Percentiles rank a stretch among this genome's conserved stretches.
Conservation (phyloP, 2,888 invertebrate species). For the Drosophila maculinotata region DNA sequence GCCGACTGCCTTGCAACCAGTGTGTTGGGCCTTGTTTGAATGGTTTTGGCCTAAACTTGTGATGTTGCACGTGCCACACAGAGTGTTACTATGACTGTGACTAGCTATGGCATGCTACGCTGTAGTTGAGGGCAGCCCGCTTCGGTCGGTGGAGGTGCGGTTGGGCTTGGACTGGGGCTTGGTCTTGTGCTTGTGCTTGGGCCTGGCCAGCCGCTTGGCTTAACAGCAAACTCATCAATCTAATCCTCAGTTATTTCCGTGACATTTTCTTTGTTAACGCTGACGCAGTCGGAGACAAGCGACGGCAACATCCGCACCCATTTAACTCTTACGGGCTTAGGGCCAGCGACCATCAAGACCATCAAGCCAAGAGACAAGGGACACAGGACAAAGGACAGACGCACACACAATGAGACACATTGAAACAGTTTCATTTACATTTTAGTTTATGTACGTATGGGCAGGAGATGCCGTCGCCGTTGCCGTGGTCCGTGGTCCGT, state of each 20-base stretch:
- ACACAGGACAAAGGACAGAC: conserved; percentile 13
- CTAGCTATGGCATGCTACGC: conserved; percentile 57
- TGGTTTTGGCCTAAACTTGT: conserved; percentile 6
- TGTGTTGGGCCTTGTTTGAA: too few relatives aligned
- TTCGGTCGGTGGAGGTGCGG: background rate
- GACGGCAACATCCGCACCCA: conserved; percentile 55
- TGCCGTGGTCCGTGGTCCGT: conserved; percentile 1
- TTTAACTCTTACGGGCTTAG: conserved; percentile 57
- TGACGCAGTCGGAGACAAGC: conserved; percentile 44
- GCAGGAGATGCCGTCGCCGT: conserved; percentile 9
- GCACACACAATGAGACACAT: conserved; percentile 40
- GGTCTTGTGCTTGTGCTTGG: background rate
- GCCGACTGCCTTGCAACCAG: too few relatives aligned
- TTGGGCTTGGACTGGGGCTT: background rate
- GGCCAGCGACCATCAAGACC: conserved; percentile 18
- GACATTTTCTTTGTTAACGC: conserved; percentile 74
- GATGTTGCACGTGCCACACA: conserved; percentile 34
- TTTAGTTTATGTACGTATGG: conserved; percentile 66
- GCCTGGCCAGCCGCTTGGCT: conserved; percentile 55
- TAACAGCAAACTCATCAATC: conserved; percentile 75
- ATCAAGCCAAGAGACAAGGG: too few relatives aligned
- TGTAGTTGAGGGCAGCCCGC: too few relatives aligned
- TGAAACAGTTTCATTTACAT: conserved; percentile 74
- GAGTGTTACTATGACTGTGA: conserved; percentile 15
- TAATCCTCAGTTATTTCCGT: conserved; percentile 77